A percentile compares a stretch with the other conserved stretches of the same genome.
Conservation (phyloP, 1,140 invertebrate species). For the Microplitis mediator region DNA sequence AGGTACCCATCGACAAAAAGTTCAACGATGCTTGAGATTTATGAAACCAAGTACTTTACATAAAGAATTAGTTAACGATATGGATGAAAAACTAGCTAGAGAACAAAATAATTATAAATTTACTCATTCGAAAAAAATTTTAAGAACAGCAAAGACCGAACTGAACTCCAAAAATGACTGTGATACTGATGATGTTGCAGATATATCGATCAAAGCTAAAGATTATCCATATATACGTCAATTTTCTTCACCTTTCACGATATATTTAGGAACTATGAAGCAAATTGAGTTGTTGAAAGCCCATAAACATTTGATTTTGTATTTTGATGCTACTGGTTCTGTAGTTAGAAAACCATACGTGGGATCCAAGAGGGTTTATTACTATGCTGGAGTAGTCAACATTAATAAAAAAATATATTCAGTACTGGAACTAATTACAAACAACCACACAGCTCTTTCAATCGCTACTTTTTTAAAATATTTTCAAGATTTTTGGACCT, state of each 20-base stretch:
- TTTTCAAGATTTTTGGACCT: not conserved
- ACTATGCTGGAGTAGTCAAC: not conserved
- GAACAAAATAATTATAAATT: too few species aligned
- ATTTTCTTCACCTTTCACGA: not conserved
- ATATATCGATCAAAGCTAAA: too few species aligned
- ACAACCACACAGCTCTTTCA: not conserved
- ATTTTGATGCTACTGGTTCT: conserved; percentile 18
- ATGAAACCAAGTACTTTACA: too few species aligned
- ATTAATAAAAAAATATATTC: not conserved
- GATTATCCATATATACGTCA: not conserved
- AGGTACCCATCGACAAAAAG: too few species aligned
- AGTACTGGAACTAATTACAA: conserved; percentile 20
- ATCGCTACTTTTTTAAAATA: conserved; percentile 18
- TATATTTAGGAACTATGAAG: not conserved
- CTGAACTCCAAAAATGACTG: too few species aligned
- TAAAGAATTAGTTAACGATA: too few species aligned
- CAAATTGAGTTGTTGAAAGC: not conserved
- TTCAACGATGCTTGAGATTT: too few species aligned
- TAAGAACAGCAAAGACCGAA: too few species aligned
- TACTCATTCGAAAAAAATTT: too few species aligned
- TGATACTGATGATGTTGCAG: too few species aligned
- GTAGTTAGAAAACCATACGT: not conserved
- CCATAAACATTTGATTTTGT: not conserved
- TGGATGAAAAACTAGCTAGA: too few species aligned
- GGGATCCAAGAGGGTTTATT: not conserved